Conservation (phyloP, 2,888 invertebrate species). For the Sarcophaga carnaria region DNA sequence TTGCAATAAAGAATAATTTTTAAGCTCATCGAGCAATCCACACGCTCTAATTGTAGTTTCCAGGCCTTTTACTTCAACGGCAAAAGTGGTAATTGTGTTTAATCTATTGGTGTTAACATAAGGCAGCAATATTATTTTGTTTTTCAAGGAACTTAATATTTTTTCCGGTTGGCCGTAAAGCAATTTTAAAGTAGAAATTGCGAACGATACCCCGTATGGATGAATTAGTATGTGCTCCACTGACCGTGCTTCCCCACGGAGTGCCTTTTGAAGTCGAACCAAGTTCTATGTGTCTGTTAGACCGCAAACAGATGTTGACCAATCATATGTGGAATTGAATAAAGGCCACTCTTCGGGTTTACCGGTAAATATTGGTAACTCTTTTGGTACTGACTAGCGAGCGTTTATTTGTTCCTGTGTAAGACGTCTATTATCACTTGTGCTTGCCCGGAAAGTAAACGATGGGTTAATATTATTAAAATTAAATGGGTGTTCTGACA, state of each 20-base stretch:
- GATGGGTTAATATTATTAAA: neutral
- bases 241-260: conserved; percentile 34
- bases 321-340: conserved; percentile 56
- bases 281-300: conserved; percentile 58
- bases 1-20: conserved; percentile 47
- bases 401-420: conserved; percentile 24
- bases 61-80: conserved; percentile 44
- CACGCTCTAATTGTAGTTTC: conserved; percentile 40
- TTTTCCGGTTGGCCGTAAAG: conserved; percentile 30
- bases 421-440: neutral
- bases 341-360: conserved; percentile 58
- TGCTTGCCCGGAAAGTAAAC: neutral
- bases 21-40: conserved; percentile 41
- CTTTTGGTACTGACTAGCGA: conserved; percentile 47
- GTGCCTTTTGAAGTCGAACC: conserved; percentile 49
- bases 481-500: too few relatives aligned
- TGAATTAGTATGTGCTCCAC: conserved; percentile 55
- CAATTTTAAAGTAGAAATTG: conserved; percentile 43
- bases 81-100: conserved; percentile 40
- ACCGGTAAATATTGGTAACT: conserved; percentile 51
- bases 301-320: conserved; percentile 58
- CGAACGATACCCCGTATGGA: conserved; percentile 42
- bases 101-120: conserved; percentile 40
- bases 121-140: conserved; percentile 37
- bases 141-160: conserved; percentile 29